Conservation (phyloP, 2,888 invertebrate genomes). For the Ectemnius cavifrons region DNA sequence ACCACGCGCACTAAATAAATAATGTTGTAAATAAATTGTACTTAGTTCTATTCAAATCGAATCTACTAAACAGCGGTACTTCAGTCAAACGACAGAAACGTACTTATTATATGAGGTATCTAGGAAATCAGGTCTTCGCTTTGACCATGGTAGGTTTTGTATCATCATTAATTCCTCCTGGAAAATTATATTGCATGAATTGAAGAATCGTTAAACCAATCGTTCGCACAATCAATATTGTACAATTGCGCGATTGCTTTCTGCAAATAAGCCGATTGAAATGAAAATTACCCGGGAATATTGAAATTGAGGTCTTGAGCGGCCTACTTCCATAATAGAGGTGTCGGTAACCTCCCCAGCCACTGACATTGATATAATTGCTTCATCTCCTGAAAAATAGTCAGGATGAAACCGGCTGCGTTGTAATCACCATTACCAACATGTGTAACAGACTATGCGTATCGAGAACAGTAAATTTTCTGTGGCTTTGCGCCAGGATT, state of each 20-base stretch:
- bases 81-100: slow-evolving; percentile 55
- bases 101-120: slow-evolving; percentile 81
- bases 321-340: slow-evolving; percentile 75
- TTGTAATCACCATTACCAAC: slow-evolving; percentile 10
- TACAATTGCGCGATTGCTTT: no score
- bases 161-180: slow-evolving; percentile 87
- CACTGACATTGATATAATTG: slow-evolving; percentile 79
- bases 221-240: no score
- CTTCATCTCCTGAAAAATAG: slow-evolving; percentile 78
- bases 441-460: slow-evolving; percentile 12
- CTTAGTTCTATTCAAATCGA: no score
- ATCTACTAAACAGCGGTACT: no score
- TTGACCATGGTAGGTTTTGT: slow-evolving; percentile 85
- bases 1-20: slow-evolving; percentile 75
- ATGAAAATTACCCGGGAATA: slow-evolving; percentile 71
- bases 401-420: slow-evolving; percentile 10
- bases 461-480: no score
- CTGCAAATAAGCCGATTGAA: not conserved
- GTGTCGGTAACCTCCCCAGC: slow-evolving; percentile 77
- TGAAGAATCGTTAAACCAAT: no score
- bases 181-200: slow-evolving; percentile 67
- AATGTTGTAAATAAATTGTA: not conserved
- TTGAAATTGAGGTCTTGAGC: slow-evolving; percentile 76
- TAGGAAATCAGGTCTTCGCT: slow-evolving; percentile 85
- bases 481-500: no score